Evolutionary conservation across 1,140 invertebrate genomes (phyloP), one percentile per base, ranked within the genome.

Genomic region (Reticulitermes speratus): DNA sequence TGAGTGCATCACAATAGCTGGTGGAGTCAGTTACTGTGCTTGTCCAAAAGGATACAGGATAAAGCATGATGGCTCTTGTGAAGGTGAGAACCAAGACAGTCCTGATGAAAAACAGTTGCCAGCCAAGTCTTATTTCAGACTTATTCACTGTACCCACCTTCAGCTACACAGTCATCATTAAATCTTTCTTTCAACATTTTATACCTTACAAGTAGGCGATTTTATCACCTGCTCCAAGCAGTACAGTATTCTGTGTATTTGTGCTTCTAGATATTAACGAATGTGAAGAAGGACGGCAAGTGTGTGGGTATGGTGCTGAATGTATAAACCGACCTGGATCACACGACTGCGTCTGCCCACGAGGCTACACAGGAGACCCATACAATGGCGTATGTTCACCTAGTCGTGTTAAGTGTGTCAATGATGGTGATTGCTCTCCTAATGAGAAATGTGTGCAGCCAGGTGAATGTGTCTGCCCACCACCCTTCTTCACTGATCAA

Each of bases 391-490:
- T 96, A 7, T 98, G 97, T 89, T 94, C 96, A 32, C 94, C 96
- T 23, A 94, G 95, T 84, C 96, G 96, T 89, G 95, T 96, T 84
- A 93, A 95, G 87, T 98, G 97, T 89, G 93, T 95, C 1, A 94
- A 93, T 86, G 96, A 97, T 89, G 94, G 93, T 84, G 96, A 98
- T 89, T 98, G 97, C 89, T 94, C 94, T 83, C 89, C 94, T 0
- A 98, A 98, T 90, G 96, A 98, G 91, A 96, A 97, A 91, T 98
- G 97, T 90, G 94, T 97, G 21, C 96, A 97, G 90, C 96, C 97
- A 1, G 97, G 96, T 2, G 95, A 97, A 91, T 98, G 97, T 89
- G 93, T 97, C 6, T 98, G 97, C 90, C 96, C 96, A 44, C 96
- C 96, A 32, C 97, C 97, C 2, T 98, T 95, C 90, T 97, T 96